Base-by-base conservation (phyloP, 2,113 vertebrate genomes). In the Apodemus sylvaticus region DNA sequence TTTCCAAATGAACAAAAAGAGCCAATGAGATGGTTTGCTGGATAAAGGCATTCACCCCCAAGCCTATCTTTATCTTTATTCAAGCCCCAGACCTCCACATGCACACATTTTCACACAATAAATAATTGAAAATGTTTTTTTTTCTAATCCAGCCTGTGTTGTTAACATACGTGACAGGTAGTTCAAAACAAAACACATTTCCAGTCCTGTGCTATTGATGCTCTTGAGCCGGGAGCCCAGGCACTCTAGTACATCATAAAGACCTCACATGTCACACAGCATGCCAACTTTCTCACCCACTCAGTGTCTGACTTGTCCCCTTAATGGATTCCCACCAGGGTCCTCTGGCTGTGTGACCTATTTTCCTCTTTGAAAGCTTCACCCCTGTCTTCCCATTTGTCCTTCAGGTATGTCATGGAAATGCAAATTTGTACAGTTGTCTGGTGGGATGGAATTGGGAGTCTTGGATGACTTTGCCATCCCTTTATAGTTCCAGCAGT, bases 251-350 rank as follows among this genome's bases (percentile, higher is more conserved):
- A 36, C 95, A 96, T 97, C 96, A 96, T 89, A 96, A 94, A 97
- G 97, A 93, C 94, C 55, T 95, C 64, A 42, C 90, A 76, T 86
- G 97, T 96, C 95, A 97, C 92, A 97, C 92, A 97, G 42, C 90
- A 70, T 76, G 83, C 68, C 55, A 85, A 29, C n/a, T 81, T 87
- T 39, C 55, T 58, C 89, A 31, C 31, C 85, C 74, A 58, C 64
- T 74, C 68, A 24, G 48, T 29, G 77, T 73, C 87, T 55, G 20
- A 29, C 88, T 93, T 34, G 8, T 29, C 77, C 17, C 42, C 62
- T 96, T 86, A 76, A 55, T 88, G 81, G 88, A 64, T 82, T 97
- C 91, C 94, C 91, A 93, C 86, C 76, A 82, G 79, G n/a, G 34
- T 88, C 62, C 97, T 96, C 90, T 88, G 79, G 88, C 78, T 87